These are phyloP conservation scores for Nannoperca australis DNA, from an alignment of 2,797 vertebrate species.

Conservation along the genomic window DNA sequence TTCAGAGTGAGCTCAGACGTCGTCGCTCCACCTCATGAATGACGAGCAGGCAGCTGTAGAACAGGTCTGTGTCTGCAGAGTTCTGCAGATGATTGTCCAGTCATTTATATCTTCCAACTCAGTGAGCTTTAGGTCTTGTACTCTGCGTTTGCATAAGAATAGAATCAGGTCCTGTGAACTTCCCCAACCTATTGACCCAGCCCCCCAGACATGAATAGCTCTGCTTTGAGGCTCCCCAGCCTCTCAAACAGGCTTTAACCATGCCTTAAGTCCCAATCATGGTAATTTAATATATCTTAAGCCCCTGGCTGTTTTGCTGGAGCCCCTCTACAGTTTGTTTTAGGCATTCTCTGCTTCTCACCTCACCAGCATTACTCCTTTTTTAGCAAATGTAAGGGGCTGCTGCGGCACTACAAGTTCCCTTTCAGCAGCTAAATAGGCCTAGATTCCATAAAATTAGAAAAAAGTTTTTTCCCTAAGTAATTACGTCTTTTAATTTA, in stretches of 20 bases:
- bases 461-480: conserved; percentile 81
- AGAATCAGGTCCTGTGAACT: conserved; percentile 94
- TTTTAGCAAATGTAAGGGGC: conserved; percentile 88
- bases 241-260: conserved; percentile 93
- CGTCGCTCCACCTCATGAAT: conserved; percentile 73
- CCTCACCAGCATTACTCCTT: conserved; percentile 89
- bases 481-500: conserved; percentile 87
- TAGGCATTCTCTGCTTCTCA: conserved; percentile 91
- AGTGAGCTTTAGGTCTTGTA: conserved; percentile 91
- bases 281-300: conserved; percentile 99
- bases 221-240: conserved; percentile 89
- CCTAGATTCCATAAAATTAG: conserved; percentile 88
- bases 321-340: conserved; percentile 94
- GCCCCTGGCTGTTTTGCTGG: conserved; percentile 92
- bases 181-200: conserved; percentile 94
- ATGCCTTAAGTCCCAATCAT: conserved; percentile 97
- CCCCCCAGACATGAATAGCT: conserved; percentile 92
- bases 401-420: conserved; percentile 87
- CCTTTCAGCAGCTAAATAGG: conserved; percentile 90
- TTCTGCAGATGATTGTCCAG: conserved; percentile 91
- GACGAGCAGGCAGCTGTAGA: conserved; percentile 84
- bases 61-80: conserved; percentile 80
- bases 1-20: conserved; percentile 61
- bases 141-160: conserved; percentile 97
- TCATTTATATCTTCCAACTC: conserved; percentile 98